Evolutionary conservation across 2,888 invertebrate species (phyloP).

Genomic region (Oligia fasciuncula): DNA sequence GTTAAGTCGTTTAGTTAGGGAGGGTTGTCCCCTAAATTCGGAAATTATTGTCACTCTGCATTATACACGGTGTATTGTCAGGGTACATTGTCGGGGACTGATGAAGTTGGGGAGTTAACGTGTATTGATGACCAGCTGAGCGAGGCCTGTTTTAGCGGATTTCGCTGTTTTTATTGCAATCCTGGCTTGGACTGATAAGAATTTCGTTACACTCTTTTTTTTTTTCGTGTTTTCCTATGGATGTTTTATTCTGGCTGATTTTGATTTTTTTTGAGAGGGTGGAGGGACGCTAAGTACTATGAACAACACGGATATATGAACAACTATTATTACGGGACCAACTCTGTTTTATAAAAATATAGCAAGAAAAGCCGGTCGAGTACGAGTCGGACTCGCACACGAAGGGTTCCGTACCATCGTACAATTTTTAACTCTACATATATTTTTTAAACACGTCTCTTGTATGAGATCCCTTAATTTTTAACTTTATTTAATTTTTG

Average conservation of each 20-base stretch:
- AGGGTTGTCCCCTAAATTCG: slow-evolving; percentile 59
- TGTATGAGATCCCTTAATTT: too few relatives aligned
- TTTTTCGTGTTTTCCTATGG: not conserved
- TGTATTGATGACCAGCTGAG: slow-evolving; percentile 49
- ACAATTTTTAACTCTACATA: too few relatives aligned
- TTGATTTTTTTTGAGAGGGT: not conserved
- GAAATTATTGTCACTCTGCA: slow-evolving; percentile 61
- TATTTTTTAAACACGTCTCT: too few relatives aligned
- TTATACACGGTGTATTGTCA: slow-evolving; percentile 63
- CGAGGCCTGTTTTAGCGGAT: not conserved
- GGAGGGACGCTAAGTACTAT: too few relatives aligned
- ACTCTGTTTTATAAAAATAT: too few relatives aligned
- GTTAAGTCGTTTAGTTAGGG: slow-evolving; percentile 30
- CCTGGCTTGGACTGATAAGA: slow-evolving; percentile 29
- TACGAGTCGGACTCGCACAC: too few relatives aligned
- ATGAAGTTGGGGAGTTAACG: slow-evolving; percentile 48
- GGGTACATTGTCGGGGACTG: slow-evolving; percentile 42
- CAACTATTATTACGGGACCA: too few relatives aligned
- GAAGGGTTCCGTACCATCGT: too few relatives aligned
- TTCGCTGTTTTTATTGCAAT: slow-evolving; percentile 42
- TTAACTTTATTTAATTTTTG: too few relatives aligned
- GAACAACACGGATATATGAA: too few relatives aligned
- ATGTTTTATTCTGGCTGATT: not conserved
- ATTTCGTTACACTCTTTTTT: not conserved
- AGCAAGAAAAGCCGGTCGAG: too few relatives aligned